Conservation (phyloP, 2,797 vertebrate species). For the Sciaenops ocellatus region DNA sequence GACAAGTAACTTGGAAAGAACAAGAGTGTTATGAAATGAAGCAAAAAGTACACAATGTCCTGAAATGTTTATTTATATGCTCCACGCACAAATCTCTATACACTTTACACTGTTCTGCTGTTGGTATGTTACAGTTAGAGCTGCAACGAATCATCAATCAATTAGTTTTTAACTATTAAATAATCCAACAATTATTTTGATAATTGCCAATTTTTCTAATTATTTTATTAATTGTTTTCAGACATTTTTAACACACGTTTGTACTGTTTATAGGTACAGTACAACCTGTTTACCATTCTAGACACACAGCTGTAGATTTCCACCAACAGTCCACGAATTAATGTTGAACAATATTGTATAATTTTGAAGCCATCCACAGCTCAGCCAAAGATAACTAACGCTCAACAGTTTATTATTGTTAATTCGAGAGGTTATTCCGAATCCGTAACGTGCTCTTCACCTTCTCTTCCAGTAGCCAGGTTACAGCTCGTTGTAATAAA, state of each 20-base stretch:
- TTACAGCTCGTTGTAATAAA: not conserved
- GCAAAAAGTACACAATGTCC: slow-evolving; percentile 1
- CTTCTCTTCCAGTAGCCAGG: not conserved
- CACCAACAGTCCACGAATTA: not conserved
- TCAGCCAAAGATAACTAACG: slow-evolving; percentile 3
- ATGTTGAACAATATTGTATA: not conserved
- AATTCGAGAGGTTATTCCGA: not conserved
- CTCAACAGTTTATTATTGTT: not conserved
- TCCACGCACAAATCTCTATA: not conserved
- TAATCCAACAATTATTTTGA: no score
- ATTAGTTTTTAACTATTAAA: no score
- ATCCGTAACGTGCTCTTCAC: not conserved
- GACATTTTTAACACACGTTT: no score
- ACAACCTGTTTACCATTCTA: not conserved
- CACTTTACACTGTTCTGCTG: not conserved
- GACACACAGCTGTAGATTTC: not conserved
- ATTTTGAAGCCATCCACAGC: not conserved
- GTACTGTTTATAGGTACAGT: not conserved
- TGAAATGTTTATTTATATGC: not conserved
- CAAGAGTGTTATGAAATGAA: not conserved
- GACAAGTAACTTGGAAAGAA: not conserved
- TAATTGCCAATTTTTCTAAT: no score
- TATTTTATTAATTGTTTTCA: no score
- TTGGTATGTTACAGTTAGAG: not conserved
- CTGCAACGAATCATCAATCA: no score